Evolutionary conservation across 2,888 invertebrate genomes (phyloP), one percentile per base, ranked within the genome.

Genomic region (Lasioglossum lativentre): DNA sequence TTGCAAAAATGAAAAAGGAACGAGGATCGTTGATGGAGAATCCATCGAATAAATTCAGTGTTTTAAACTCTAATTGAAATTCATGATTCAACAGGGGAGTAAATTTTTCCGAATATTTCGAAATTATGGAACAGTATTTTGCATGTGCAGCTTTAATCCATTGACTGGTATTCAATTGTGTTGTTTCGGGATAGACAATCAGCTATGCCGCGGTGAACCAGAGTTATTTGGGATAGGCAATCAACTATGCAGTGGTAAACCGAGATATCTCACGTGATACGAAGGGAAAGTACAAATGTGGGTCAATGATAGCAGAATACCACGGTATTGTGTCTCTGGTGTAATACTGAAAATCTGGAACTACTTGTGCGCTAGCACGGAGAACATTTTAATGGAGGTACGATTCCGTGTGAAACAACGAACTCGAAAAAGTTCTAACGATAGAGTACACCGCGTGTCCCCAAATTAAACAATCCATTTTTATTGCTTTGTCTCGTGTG

Each of bases 211-310:
- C 80, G 90, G 90, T 88, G 81, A 86, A 90, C 90, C 90, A 90
- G 87, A 90, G 89, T 90, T 90, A 90, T 90, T 90, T 86, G 89
- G 87, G 88, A 80, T 90, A 86, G 89, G 90, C 89, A 87, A 90
- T 90, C 90, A 90, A 90, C 90, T 90, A 90, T 90, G 90, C 90
- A 80, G 90, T 84, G 90, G 90, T 90, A 82, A 88, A 88, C 90
- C 90, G 87, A 88, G 89, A 90, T 89, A 90, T 90, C 90, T 89
- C 90, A 86, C 85, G 83, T 90, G 90, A 89, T 90, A 88, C 87
- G 78, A 84, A 83, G 90, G 80, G 85, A 85, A 88, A 88, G 86
- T 90, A 86, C 87, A 75, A 77, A 85, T 85, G 73, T 85, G 78
- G 82, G 84, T 85, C 88, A 85, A 82, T 75, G 73, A 52, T 81